A percentile compares a stretch with the other conserved stretches of the same genome.
Conservation (phyloP, 2,113 vertebrate species). For the Bothrops jararaca region DNA sequence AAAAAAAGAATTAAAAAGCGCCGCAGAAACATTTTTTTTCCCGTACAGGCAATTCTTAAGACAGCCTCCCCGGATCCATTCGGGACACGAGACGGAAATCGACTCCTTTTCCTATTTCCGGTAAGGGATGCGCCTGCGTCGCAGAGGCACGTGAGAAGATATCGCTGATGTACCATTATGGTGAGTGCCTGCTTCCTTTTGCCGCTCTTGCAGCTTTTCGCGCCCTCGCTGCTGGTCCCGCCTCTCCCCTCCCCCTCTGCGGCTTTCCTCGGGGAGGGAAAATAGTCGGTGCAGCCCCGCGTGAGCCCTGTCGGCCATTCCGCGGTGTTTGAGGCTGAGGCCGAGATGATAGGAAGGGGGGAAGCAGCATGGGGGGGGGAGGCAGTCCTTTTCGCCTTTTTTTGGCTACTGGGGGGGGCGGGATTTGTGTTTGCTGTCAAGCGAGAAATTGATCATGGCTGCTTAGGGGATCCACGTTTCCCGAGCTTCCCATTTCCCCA, state of each 20-base stretch:
- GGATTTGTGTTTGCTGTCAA: not conserved
- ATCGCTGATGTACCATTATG: constrained; percentile 2
- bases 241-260: too few species aligned
- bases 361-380: not conserved
- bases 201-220: not conserved
- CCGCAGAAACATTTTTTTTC: not conserved
- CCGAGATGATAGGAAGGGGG: not conserved
- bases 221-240: too few species aligned
- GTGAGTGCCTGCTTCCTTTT: not conserved
- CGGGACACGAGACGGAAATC: not conserved
- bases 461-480: not conserved
- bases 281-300: not conserved
- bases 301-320: not conserved
- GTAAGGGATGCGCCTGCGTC: not conserved
- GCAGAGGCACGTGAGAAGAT: too few species aligned
- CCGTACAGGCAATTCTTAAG: not conserved
- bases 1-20: not conserved
- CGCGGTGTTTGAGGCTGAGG: not conserved
- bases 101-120: too few species aligned
- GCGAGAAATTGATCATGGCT: not conserved
- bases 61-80: not conserved
- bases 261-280: not conserved
- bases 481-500: not conserved
- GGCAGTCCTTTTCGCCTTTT: not conserved
- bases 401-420: not conserved